Conservation (phyloP, 1,140 invertebrate genomes). For the Eurosta solidaginis region DNA sequence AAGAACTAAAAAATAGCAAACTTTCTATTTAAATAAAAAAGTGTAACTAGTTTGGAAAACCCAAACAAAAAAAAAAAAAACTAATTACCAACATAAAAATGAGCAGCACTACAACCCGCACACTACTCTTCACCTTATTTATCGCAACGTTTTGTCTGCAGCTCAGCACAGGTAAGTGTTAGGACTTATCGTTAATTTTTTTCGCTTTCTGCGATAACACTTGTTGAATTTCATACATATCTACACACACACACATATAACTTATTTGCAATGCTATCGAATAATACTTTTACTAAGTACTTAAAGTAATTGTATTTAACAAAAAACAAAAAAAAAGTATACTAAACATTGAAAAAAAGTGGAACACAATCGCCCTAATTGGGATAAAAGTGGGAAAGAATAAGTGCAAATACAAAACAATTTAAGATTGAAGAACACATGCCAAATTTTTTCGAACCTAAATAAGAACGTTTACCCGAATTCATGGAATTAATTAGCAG, state of each 20-base stretch:
- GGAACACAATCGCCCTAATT: neutral
- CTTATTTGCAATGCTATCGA: conserved; percentile 10
- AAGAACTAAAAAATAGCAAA: no score
- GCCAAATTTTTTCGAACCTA: no score
- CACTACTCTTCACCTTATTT: neutral
- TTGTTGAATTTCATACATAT: neutral
- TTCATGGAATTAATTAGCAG: no score
- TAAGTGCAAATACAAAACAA: no score
- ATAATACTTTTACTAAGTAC: conserved; percentile 16
- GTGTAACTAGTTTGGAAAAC: no score
- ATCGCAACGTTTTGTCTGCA: conserved; percentile 2
- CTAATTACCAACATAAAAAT: neutral
- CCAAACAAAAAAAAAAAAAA: neutral
- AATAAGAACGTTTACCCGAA: no score
- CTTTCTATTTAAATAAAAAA: no score
- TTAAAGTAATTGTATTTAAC: neutral
- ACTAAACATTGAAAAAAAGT: neutral
- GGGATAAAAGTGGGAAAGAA: no score
- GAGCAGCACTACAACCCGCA: neutral
- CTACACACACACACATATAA: no score
- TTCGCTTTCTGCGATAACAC: conserved; percentile 25
- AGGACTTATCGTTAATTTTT: neutral
- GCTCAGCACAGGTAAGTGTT: neutral
- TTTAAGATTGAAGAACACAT: no score
- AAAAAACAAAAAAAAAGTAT: neutral